Base-by-base conservation (phyloP, 2,113 vertebrate species). In the Pedionomus torquatus region DNA sequence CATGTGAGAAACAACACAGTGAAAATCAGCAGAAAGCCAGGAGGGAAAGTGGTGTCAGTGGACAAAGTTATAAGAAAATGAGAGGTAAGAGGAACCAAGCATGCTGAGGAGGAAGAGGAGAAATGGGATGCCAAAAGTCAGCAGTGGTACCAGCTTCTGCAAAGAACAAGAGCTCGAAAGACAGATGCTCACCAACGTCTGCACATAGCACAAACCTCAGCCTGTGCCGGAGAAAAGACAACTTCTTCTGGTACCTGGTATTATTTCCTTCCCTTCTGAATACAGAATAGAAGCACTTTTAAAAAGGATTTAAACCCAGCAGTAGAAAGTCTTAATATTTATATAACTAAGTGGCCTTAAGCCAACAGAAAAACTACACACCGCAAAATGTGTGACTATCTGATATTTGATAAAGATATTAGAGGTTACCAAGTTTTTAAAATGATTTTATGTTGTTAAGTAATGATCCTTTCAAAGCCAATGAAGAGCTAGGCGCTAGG, bases 371-470 rank as follows among this genome's bases (percentile, higher is more conserved):
- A 95, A 91, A 79, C 83, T n/a, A 64, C 33, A 44, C 60, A 91
- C 61, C 0, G 0, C 92, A 84, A 94, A 96, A 93, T 19, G 41
- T 37, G 39, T 76, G 77, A 92, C 92, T 91, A 95, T 95, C 92
- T 92, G 69, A 43, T 92, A 69, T 64, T 92, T 96, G 86, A 95
- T 97, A 95, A 94, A 83, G 52, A 69, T 91, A 89, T 91, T 89
- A 76, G 74, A 87, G 57, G 25, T 31, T 72, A 91, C 52, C 74
- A 93, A 91, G 77, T 91, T 95, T 92, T 96, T 23, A 7, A 79
- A 95, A 95, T 1, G 0, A 39, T 54, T 89, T 89, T 44, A 76
- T 72, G 80, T 83, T 57, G 3, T 85, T 95, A 92, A 95, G 49
- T 91, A 89, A 93, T 66, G 74, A 93, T 84, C 43, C 65, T 79